Conservation (phyloP, 2,888 invertebrate species). For the Athalia rosae region DNA sequence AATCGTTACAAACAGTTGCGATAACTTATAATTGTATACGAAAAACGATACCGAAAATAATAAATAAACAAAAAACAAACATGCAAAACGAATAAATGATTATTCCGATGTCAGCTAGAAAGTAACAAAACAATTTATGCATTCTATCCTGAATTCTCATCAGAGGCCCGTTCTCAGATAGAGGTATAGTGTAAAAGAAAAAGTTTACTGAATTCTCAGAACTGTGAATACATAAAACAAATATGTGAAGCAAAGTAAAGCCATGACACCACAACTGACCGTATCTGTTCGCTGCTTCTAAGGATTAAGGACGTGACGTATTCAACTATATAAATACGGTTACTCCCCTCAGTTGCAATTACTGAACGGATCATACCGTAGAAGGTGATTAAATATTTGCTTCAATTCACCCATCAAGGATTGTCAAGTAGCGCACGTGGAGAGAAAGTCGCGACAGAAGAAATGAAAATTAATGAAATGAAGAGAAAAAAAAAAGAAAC, state of each 20-base stretch:
- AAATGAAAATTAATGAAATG: conserved; percentile 50
- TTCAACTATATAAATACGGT: conserved; percentile 32
- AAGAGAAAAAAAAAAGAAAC: conserved; percentile 45
- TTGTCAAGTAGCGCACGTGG: conserved; percentile 43
- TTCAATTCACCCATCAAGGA: conserved; percentile 19
- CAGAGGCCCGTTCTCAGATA: no score
- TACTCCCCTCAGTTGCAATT: background rate
- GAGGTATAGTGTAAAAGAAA: background rate
- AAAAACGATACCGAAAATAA: no score
- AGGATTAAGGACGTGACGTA: conserved; percentile 39
- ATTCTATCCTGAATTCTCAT: no score
- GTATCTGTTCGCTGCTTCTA: background rate
- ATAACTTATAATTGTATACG: no score
- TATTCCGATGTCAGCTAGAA: no score
- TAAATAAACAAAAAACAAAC: no score
- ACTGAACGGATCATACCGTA: conserved; percentile 14
- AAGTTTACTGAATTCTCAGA: background rate
- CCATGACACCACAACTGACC: background rate
- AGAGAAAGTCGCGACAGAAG: conserved; percentile 35
- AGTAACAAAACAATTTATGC: no score
- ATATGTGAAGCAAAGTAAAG: background rate
- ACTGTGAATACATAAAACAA: background rate
- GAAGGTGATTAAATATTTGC: conserved; percentile 32
- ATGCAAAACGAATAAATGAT: no score
- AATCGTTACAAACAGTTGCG: no score